A percentile compares a stretch with the other conserved stretches of the same genome.
Evolutionary conservation across 2,113 vertebrate species (phyloP).

Genomic region (Aldabrachelys gigantea): DNA sequence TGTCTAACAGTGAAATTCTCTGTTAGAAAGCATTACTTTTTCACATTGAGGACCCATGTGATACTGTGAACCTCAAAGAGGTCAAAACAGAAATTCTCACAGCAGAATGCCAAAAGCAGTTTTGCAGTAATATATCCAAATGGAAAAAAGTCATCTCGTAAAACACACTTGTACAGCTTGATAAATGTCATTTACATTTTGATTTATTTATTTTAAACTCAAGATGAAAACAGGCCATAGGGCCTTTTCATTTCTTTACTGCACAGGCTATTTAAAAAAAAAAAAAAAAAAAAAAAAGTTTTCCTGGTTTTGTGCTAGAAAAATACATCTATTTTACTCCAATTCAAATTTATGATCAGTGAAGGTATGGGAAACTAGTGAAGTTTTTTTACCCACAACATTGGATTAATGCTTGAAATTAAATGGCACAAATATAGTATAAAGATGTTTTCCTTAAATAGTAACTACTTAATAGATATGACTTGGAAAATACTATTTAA

Average conservation of each 20-base stretch:
- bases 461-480: background rate
- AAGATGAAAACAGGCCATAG: background rate
- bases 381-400: background rate
- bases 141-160: background rate
- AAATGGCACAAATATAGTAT: background rate
- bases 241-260: background rate
- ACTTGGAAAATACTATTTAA: conserved; percentile 25
- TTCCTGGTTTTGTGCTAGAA: background rate
- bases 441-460: conserved; percentile 11
- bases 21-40: conserved; percentile 33
- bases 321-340: background rate
- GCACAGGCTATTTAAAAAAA: background rate
- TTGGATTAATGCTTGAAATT: background rate
- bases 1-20: background rate
- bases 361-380: fast-evolving
- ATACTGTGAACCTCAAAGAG: background rate
- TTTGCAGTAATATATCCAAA: conserved; percentile 34
- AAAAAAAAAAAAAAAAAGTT: background rate
- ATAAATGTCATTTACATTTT: background rate
- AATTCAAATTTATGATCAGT: background rate
- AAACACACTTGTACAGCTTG: background rate
- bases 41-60: background rate
- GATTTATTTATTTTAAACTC: background rate
- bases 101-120: conserved; percentile 28
- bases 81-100: conserved; percentile 36